Conservation (phyloP, 2,113 vertebrate species). For the Piaya cayana region DNA sequence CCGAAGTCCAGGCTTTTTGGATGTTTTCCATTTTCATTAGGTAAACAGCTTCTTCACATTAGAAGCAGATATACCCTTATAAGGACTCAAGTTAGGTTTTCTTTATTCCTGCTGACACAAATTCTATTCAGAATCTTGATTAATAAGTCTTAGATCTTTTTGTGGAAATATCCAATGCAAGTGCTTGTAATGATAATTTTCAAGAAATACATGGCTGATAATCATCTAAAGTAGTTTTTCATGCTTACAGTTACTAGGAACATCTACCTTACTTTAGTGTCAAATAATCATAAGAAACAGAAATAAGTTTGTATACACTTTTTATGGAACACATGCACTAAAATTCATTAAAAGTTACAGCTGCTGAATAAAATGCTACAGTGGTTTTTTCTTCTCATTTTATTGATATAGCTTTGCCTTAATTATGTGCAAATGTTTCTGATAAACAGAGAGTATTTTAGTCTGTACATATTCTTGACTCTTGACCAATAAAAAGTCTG, state of each 20-base stretch:
- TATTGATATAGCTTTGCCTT: neutral
- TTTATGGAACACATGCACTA: neutral
- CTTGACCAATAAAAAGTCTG: neutral
- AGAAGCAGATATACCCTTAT: slow-evolving; percentile 42
- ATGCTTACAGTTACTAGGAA: neutral
- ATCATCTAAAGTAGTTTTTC: neutral
- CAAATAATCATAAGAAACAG: neutral
- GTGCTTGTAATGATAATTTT: neutral
- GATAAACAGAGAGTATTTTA: neutral
- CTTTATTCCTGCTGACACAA: neutral
- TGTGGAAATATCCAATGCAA: neutral
- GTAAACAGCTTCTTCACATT: slow-evolving; percentile 51
- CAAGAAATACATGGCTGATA: neutral
- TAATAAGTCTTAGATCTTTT: neutral
- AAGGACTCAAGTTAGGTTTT: neutral
- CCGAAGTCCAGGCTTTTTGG: slow-evolving; percentile 9
- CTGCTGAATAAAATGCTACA: neutral
- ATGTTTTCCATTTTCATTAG: slow-evolving; percentile 39
- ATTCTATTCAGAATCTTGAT: neutral
- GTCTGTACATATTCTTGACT: neutral
- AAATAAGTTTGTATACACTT: neutral
- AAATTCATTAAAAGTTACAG: neutral
- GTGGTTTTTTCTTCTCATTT: neutral
- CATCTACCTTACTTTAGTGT: neutral
- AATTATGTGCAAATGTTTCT: neutral